Evolutionary conservation across 1,140 invertebrate genomes (phyloP), one percentile per base, ranked within the genome.

Genomic region (Diorhabda sublineata): DNA sequence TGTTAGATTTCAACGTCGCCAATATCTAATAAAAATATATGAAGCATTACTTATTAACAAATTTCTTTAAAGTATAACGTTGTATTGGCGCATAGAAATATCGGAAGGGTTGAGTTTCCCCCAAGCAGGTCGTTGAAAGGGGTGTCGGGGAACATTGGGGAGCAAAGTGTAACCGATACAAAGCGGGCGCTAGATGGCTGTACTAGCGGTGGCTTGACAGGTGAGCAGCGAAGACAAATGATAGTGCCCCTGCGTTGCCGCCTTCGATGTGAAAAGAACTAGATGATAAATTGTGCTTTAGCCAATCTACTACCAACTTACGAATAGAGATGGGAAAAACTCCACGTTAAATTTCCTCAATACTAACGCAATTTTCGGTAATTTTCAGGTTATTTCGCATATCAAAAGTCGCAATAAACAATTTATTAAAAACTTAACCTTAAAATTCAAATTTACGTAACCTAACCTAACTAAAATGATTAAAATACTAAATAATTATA

Each of bases 201-300:
- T 62, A 43, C 61, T 44, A 11, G 69, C 71, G 71, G 66, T 66
- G 70, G 67, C 67, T 69, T 75, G 74, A 75, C 74, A 75, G 74
- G 74, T 75, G 72, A 75, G 73, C 67, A 70, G 69, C 68, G 72
- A 75, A 75, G 74, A 75, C 74, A 75, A 75, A 75, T 75, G 74
- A 75, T 75, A 71, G 70, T 66, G 64, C 67, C 64, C 62, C 69
- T 67, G 73, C 67, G 69, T 69, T 74, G 72, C 73, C 72, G 65
- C 67, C 67, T 65, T 58, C 71, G 70, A 72, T 70, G 67, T 75
- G 74, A 75, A 75, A 75, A 75, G 74, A 75, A 71, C 65, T 68
- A 67, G 70, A 75, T 75, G 74, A 75, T 75, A 75, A 75, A 75
- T 75, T 75, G 71, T 73, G 61, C 59, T 58, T 64, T 68, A 69